Evolutionary conservation across 1,140 invertebrate species (phyloP), one percentile per base, ranked within the genome.

Genomic region (Eurosta solidaginis): DNA sequence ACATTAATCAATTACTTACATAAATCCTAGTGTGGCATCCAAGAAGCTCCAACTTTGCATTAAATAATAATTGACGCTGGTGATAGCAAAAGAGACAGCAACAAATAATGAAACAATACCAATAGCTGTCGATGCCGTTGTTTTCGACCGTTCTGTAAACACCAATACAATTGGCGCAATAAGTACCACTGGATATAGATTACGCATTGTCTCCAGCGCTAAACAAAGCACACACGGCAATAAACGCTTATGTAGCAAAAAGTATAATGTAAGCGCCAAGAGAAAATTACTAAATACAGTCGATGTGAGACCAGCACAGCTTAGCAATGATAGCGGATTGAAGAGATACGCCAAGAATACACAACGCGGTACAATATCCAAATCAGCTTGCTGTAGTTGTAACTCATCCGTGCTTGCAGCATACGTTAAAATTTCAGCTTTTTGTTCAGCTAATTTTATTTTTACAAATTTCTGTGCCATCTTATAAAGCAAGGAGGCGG

Each of bases 291-390:
- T 93, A 80, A 99, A 93, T 10, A 96, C 94, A 17, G 95, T 96
- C 5, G 97, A 97, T 0, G 96, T 97, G 84, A 94, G 92, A 42
- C 93, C 96, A n/a, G 95, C 92, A 90, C 97, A 99, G 80, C 94
- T 96, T 17, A 96, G 89, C 54, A 99, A 91, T 42, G 93, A 93
- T 84, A 96, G 96, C 0, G 98, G 98, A 89, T 98, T 98, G 79
- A 98, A 95, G 10, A 98, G 90, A 89, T 97, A 98, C 0, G 94
- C 93, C 77, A 93, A 92, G 79, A 92, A 87, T 0, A 96, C 93
- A 84, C 93, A 93, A 47, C 93, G 87, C 5, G 92, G 89, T 47
- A 91, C 89, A 78, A 89, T 88, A 47, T 88, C 81, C 40, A 91
- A 86, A 80, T 93, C 91, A 2, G 87, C 81, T 14, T 89, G 87